phyloP scores from a whole-genome alignment of 2,888 invertebrate genomes.

The Trichacis sp. region DNA sequence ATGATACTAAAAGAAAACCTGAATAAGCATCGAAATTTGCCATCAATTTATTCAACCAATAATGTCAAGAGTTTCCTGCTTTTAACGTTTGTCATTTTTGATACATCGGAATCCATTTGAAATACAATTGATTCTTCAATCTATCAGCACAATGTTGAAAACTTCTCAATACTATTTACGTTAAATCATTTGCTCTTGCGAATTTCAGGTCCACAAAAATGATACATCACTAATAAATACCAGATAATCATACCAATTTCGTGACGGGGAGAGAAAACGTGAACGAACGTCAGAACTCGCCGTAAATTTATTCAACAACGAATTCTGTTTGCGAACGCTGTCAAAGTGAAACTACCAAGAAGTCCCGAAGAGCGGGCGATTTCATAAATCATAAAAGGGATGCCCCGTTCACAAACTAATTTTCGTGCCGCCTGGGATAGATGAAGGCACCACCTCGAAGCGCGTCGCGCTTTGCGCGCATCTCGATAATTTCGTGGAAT shows the following conservation, averaged over 20 bases:
- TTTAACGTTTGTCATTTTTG: too few relatives aligned
- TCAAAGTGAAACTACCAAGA: not conserved
- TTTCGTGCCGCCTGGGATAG: not conserved
- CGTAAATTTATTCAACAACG: not conserved
- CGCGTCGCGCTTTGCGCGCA: too few relatives aligned
- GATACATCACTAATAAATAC: not conserved
- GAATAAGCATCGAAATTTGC: too few relatives aligned
- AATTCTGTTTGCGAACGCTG: not conserved
- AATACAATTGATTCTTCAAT: too few relatives aligned
- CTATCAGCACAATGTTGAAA: too few relatives aligned
- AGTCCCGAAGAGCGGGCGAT: not conserved
- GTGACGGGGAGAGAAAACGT: not conserved
- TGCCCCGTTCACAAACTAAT: not conserved
- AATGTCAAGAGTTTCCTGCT: too few relatives aligned
- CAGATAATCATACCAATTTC: not conserved
- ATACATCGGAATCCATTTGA: too few relatives aligned
- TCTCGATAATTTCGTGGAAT: conserved; percentile 1
- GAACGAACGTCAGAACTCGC: too few relatives aligned
- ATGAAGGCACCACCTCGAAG: not conserved
- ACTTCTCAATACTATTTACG: too few relatives aligned
- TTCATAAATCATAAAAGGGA: not conserved
- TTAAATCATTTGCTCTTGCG: too few relatives aligned
- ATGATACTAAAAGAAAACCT: too few relatives aligned
- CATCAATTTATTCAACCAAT: too few relatives aligned
- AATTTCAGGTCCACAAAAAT: not conserved